phyloP scores from a whole-genome alignment of 37 sponge, comb jelly and placozoan genomes.

The Mnemiopsis leidyi region DNA sequence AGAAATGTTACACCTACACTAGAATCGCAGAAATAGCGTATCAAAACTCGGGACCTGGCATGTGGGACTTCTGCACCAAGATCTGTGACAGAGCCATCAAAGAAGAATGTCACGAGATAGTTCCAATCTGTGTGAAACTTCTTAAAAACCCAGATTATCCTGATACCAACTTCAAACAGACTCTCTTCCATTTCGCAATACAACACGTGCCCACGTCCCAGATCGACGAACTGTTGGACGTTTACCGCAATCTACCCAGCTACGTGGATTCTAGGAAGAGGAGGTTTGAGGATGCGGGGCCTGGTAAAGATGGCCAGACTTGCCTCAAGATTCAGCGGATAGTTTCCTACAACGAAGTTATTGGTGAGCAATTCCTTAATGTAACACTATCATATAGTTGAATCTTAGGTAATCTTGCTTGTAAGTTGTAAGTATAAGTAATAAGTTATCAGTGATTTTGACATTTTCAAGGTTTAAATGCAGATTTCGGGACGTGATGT shows the following conservation, averaged over 20 bases:
- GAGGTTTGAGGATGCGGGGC: background rate
- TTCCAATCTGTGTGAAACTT: background rate
- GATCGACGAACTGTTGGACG: constrained; percentile 25
- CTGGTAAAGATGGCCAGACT: background rate
- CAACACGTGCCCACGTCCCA: constrained; percentile 6
- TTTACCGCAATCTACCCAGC: background rate
- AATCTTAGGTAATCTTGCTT: too few relatives aligned
- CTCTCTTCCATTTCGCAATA: constrained; percentile 12
- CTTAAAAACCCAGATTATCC: background rate
- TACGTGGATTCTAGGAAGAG: constrained; percentile 38
- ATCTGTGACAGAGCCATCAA: background rate
- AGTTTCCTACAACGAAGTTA: background rate
- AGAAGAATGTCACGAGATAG: background rate
- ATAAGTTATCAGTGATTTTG: too few relatives aligned
- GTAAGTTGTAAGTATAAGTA: too few relatives aligned
- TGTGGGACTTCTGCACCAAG: background rate
- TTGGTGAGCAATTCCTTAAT: constrained; percentile 37
- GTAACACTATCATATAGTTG: too few relatives aligned
- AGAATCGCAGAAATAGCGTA: constrained; percentile 19
- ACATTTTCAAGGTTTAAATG: too few relatives aligned
- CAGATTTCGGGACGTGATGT: too few relatives aligned
- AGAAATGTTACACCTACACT: background rate
- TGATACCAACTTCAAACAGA: background rate
- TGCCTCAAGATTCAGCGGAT: constrained; percentile 30
- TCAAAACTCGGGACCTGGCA: background rate